Conservation (phyloP, 2,888 invertebrate genomes). For the Brenthis hecate region DNA sequence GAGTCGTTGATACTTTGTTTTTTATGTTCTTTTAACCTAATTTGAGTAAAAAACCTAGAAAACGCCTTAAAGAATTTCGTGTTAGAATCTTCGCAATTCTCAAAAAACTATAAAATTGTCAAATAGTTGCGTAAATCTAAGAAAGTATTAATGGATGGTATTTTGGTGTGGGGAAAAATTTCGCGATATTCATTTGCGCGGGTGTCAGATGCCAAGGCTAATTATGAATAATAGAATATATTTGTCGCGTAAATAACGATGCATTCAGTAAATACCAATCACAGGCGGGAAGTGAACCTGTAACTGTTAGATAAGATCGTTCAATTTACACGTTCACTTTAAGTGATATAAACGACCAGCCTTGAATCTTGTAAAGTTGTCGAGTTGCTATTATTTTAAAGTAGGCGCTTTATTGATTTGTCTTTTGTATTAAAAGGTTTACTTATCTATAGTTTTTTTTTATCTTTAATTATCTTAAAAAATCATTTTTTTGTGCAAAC, state of each 20-base stretch:
- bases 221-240: too few relatives aligned
- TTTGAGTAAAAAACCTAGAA: too few relatives aligned
- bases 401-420: constrained; percentile 13
- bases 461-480: not conserved
- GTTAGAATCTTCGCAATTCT: too few relatives aligned
- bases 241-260: not conserved
- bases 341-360: constrained; percentile 25
- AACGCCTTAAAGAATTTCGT: too few relatives aligned
- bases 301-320: constrained; percentile 16
- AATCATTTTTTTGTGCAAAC: not conserved
- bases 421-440: not conserved
- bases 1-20: too few relatives aligned
- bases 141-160: too few relatives aligned
- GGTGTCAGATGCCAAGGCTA: too few relatives aligned
- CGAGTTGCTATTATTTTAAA: constrained; percentile 23
- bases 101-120: too few relatives aligned
- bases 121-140: too few relatives aligned
- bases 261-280: not conserved
- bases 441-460: not conserved
- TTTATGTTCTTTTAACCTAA: too few relatives aligned
- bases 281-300: constrained; percentile 8
- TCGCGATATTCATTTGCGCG: too few relatives aligned
- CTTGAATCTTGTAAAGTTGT: constrained; percentile 7
- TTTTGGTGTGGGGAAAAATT: too few relatives aligned
- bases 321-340: constrained; percentile 6